Evolutionary conservation across 2,888 invertebrate species (phyloP), one percentile per base, ranked within the genome.

Genomic region (Drosophila paucipuncta): DNA sequence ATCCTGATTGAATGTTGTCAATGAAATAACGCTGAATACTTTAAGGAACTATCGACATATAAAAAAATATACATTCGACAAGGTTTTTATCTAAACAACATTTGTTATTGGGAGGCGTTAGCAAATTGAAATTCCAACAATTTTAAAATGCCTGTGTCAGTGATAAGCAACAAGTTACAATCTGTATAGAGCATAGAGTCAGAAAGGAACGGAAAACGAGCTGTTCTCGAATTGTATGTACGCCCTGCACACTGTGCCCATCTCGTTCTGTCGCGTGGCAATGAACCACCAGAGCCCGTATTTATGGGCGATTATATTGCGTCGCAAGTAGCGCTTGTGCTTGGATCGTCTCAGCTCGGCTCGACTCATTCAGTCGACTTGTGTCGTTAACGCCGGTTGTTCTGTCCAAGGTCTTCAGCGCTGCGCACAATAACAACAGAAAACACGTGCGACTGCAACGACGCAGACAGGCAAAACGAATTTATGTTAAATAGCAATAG

Each of bases 361-460:
- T 30, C 41, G n/a, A 9, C 22, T 30, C 43, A 28, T 59, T 74
- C 60, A 63, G 63, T 75, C 55, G 50, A 65, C 50, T 59, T 59
- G 49, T 31, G 50, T 62, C 35, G 37, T 53, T 28, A 37, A 54
- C 33, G 58, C 74, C 58, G 73, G 57, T 66, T 61, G 61, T 61
- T 31, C n/a, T 13, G 39, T 52, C 11, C 35, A 43, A 60, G 31
- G 39, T 43, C 35, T 50, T 63, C 78, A 53, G 68, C 82, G 83
- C 6, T 1, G 1, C 43, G 43, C 13, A 7, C 22, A 78, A 83
- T 70, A 39, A 60, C 70, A 73, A 77, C 82, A 79, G 3, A 79
- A 84, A 80, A 76, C 88, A 91, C 91, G 54, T 64, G 66, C 13
- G 9, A n/a, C 33, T 64, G 57, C n/a, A 22, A 28, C 55, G 43